Conservation (phyloP, 2,888 invertebrate species). For the Pristionchus maxplancki region DNA sequence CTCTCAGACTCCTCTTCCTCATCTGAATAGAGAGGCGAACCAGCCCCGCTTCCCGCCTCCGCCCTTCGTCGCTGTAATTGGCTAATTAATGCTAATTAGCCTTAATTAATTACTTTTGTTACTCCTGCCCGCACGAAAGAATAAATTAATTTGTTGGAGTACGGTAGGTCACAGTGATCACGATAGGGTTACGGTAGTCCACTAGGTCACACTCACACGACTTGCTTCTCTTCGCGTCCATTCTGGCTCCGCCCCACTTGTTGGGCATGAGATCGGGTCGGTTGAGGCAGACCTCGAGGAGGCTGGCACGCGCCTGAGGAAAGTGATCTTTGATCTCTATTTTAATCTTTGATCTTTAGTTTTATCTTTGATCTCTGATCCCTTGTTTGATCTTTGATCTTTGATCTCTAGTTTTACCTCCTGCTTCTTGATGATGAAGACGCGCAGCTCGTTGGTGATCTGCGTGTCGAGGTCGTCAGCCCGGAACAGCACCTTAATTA, state of each 20-base stretch:
- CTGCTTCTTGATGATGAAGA: background rate
- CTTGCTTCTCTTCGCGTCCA: background rate
- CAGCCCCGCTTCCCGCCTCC: background rate
- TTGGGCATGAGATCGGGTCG: slow-evolving; percentile 3
- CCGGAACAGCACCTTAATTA: background rate
- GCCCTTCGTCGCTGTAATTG: background rate
- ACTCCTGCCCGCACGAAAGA: too few species aligned
- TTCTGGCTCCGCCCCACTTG: slow-evolving; percentile 37
- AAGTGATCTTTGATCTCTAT: background rate
- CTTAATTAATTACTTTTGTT: too few species aligned
- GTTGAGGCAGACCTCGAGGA: background rate
- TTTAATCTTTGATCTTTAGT: background rate
- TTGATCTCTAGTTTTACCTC: background rate
- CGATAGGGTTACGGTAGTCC: background rate
- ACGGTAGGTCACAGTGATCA: too few species aligned
- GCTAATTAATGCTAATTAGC: too few species aligned
- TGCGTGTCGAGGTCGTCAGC: slow-evolving; percentile 16
- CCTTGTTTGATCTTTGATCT: background rate
- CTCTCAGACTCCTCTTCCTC: background rate
- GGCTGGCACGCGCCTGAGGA: background rate
- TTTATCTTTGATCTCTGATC: background rate
- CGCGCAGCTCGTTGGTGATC: background rate
- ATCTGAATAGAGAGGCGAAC: background rate
- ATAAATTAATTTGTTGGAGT: too few species aligned
- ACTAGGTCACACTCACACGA: background rate